Base-by-base conservation (phyloP, 2,113 vertebrate genomes). In the Girardinichthys multiradiatus region DNA sequence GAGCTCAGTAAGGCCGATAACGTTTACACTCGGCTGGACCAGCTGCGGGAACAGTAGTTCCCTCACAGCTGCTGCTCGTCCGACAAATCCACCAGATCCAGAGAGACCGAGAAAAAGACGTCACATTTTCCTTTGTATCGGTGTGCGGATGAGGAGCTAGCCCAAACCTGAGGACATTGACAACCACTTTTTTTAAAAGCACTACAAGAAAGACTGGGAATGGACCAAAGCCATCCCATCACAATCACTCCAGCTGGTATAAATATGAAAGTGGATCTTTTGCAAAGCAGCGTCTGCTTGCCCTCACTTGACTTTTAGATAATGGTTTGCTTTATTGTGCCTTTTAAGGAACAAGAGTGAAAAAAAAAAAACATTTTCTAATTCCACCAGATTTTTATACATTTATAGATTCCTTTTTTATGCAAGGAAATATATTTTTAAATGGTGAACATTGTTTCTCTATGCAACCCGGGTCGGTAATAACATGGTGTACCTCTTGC, bases 1-100 rank as follows among this genome's bases (percentile, higher is more conserved):
- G 96, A 96, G 82, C 89, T 97, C 15, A 96, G 96, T 12, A 92
- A 91, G 75, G 92, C 95, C 0, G 96, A 97, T 12, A 89, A 97
- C 30, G 92, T 97, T 82, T 97, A 96, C 85, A 83, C 93, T 81
- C 94, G 92, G 87, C 94, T 97, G 64, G 95, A 95, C 86, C 94
- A 96, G 86, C 92, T 96, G 29, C 93, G 94, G 74, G 94, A 94
- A 67, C 95, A 94, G 24, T 96, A 88, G 82, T 70, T 33, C 93
- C 42, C 35, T n/a, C 28, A 1, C 4, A 2, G 37, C 64, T 2
- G 61, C 64, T 48, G 45, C 35, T 11, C 1, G 12, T 1, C 35
- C 60, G 57, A 51, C 35, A 17, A 8, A 74, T 59, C 31, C 78
- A 63, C 17, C 10, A 59, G 27, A 64, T 58, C 60, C 4, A 4